Conservation (phyloP, 1,140 invertebrate genomes). For the Papilio helenus region DNA sequence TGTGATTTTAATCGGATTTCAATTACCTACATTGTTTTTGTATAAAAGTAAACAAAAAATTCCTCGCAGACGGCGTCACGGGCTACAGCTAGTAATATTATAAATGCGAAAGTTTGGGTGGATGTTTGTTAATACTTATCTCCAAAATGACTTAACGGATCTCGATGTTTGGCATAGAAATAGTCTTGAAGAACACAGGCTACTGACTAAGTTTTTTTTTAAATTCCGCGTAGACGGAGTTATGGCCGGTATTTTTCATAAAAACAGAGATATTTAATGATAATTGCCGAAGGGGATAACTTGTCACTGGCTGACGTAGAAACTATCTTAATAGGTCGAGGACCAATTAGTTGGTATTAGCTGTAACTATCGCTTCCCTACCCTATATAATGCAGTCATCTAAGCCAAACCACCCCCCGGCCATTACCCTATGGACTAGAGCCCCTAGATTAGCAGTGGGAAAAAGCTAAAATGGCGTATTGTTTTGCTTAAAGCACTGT, state of each 20-base stretch:
- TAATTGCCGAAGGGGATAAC: neutral
- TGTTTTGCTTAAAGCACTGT: conserved; percentile 63
- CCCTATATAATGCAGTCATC: conserved; percentile 42
- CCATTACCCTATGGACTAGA: conserved; percentile 56
- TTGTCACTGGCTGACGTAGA: neutral
- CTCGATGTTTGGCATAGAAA: too few relatives aligned
- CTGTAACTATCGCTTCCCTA: conserved; percentile 33
- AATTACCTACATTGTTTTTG: too few relatives aligned
- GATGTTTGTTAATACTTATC: too few relatives aligned
- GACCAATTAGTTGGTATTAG: conserved; percentile 35
- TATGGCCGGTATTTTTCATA: neutral
- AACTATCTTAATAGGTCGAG: conserved; percentile 36
- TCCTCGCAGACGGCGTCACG: too few relatives aligned
- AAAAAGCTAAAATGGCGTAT: conserved; percentile 64
- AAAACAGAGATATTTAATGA: neutral
- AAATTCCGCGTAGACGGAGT: too few relatives aligned
- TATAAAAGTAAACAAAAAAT: too few relatives aligned
- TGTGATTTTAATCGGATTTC: too few relatives aligned
- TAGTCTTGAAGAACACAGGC: too few relatives aligned
- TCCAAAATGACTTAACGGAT: too few relatives aligned
- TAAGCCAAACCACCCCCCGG: conserved; percentile 47
- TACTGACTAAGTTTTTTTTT: too few relatives aligned
- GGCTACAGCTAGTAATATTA: too few relatives aligned
- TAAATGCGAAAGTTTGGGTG: too few relatives aligned
- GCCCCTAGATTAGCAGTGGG: conserved; percentile 63